Percentiles rank a stretch among this genome's conserved stretches.
These are phyloP conservation scores for Argyrosomus regius DNA, from an alignment of 2,797 vertebrate genomes.

Conservation along the genomic window DNA sequence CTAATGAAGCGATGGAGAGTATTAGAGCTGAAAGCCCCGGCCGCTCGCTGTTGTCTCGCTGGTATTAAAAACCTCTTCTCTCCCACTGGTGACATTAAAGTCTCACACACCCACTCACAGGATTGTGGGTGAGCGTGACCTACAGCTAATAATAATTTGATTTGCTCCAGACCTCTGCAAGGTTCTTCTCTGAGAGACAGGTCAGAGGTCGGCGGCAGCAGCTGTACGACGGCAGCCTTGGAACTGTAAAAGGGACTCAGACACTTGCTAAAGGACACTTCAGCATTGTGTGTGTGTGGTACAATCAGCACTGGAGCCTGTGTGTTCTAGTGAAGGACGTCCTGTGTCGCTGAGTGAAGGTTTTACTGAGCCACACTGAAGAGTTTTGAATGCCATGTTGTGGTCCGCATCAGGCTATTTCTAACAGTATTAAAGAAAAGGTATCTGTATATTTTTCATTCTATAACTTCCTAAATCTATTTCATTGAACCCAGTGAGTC, in stretches of 20 bases:
- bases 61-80: constrained; percentile 45
- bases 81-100: constrained; percentile 44
- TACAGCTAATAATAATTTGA: constrained; percentile 44
- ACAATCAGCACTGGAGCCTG: background rate
- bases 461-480: background rate
- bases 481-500: background rate
- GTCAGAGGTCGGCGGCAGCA: background rate
- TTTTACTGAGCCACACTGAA: background rate
- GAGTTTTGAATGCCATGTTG: background rate
- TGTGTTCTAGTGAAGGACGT: background rate
- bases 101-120: constrained; percentile 42
- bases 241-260: background rate
- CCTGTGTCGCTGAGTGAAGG: background rate
- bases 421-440: background rate
- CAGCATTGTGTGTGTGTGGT: background rate
- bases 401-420: background rate
- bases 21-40: constrained; percentile 59
- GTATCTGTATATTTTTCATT: background rate
- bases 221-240: background rate
- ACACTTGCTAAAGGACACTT: background rate
- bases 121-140: constrained; percentile 11
- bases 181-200: constrained; percentile 12
- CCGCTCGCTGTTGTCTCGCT: constrained; percentile 40
- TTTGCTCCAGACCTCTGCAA: constrained; percentile 33
- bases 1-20: constrained; percentile 66